Conservation (phyloP, 2,888 invertebrate genomes). For the Parelbella ahira region DNA sequence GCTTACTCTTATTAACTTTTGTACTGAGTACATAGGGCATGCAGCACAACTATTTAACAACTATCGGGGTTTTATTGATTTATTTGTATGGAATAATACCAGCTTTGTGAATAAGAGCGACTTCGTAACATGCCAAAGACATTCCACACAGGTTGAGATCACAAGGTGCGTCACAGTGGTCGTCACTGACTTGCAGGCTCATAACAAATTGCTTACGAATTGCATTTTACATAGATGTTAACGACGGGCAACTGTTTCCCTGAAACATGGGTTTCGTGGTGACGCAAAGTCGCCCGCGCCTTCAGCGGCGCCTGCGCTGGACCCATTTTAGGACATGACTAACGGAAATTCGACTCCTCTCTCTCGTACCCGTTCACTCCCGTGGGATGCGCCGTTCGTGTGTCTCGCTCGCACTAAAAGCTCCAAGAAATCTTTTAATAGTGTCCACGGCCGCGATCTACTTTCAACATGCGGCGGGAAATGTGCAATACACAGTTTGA, state of each 20-base stretch:
- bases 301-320: constrained; percentile 81
- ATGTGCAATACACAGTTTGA: constrained; percentile 54
- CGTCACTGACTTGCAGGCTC: constrained; percentile 58
- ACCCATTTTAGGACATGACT: constrained; percentile 87
- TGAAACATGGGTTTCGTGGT: constrained; percentile 76
- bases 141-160: constrained; percentile 59
- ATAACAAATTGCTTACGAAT: constrained; percentile 46
- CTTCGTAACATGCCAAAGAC: constrained; percentile 70
- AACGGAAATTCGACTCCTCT: constrained; percentile 84
- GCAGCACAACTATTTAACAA: too few relatives aligned
- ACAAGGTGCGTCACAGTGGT: constrained; percentile 63
- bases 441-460: constrained; percentile 81
- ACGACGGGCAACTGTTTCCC: constrained; percentile 57
- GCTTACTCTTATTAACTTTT: too few relatives aligned
- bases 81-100: constrained; percentile 43
- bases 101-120: constrained; percentile 42
- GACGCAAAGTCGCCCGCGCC: constrained; percentile 79
- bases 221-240: constrained; percentile 58
- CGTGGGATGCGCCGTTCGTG: constrained; percentile 58
- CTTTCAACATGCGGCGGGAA: constrained; percentile 78
- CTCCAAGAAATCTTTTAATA: constrained; percentile 81
- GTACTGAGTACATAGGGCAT: too few relatives aligned
- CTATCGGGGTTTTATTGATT: too few relatives aligned
- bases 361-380: constrained; percentile 74
- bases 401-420: constrained; percentile 76